Base-by-base conservation (phyloP, 1,140 invertebrate species). In the Atta texana region DNA sequence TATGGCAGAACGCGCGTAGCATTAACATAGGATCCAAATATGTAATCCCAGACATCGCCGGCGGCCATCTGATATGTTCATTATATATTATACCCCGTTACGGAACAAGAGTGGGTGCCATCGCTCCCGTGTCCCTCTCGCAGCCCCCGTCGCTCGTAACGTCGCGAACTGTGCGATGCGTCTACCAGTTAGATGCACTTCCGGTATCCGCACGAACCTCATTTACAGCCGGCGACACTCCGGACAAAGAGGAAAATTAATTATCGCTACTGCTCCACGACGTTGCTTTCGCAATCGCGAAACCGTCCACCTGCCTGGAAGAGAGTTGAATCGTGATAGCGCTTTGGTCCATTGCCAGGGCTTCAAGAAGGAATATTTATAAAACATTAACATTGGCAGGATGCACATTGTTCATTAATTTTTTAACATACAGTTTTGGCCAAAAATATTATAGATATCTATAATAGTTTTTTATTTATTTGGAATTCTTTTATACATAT, bases 21-120 rank as follows among this genome's bases (percentile, higher is more conserved):
- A 90, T 90, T 90, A 90, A 90, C 89, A 90, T 90, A 90, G 89
- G 86, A 90, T 90, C 86, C 89, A 90, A 90, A 90, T 90, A 90
- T 90, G 89, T 90, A 90, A 90, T 90, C 89, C 89, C 89, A 90
- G 89, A 90, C 89, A 90, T 90, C 86, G 89, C 89, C 89, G 89
- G 89, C 89, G 89, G 89, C 89, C 89, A 90, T 90, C 89, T 90
- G 89, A 90, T 90, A 90, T 90, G 89, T 90, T 88, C 89, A 90
- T 90, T 90, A 90, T 90, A 90, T 90, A 90, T 90, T 88, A 90
- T 90, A 90, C 88, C 66, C 78, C 88, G 68, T 76, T 76, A 85
- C 74, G 88, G 88, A 90, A 90, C 89, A 90, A 90, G 72, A 55
- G 89, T 88, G 78, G 88, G 75, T 85, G 89, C 88, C 31, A 86